Base-by-base conservation (phyloP, 2,888 invertebrate genomes). In the Drosophila neotestacea region DNA sequence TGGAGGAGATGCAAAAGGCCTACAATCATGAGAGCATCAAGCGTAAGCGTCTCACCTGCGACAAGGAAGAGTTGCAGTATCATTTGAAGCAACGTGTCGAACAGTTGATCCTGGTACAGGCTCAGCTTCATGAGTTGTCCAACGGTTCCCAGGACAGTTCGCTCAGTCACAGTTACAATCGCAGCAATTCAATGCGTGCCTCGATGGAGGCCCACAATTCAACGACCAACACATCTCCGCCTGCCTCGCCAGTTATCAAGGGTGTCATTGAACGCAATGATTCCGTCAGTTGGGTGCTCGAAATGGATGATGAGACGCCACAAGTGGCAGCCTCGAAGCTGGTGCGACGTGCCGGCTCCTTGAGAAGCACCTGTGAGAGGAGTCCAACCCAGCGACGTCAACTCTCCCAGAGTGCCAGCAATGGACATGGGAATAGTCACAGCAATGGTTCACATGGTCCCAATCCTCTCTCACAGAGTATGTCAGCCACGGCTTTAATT, bases 31-130 rank as follows among this genome's bases (percentile, higher is more conserved):
- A 97, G 91, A 93, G 95, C 2, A 96, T 96, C 88, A 96, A 96
- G 77, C 96, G 96, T 86, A 95, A 96, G 70, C 94, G 97, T 2
- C 93, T 97, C 50, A 94, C 95, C 0, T 96, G 96, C 89, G 95
- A 96, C 90, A 98, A 97, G 90, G 98, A 98, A 93, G 97, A 98
- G 92, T 94, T 98, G 3, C 95, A 96, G 85, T 98, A 97, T 95
- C 96, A 96, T 90, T 94, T 98, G 65, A 94, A 96, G 86, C 96
- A 97, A 91, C 96, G 96, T 91, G 95, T 95, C 63, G 96, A 96
- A 92, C 96, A 96, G 47, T 93, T 92, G 11, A 89, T 90, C 38
- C 79, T 91, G 28, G 89, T 91, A 2, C 91, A 91, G 66, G 80
- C 84, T 0, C 91, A 92, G 70, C 69, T 92, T 16, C 88, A 89